Percentiles rank a stretch among this genome's conserved stretches.
Evolutionary conservation across 1,140 invertebrate genomes (phyloP).

Genomic region (Acromyrmex echinatior): DNA sequence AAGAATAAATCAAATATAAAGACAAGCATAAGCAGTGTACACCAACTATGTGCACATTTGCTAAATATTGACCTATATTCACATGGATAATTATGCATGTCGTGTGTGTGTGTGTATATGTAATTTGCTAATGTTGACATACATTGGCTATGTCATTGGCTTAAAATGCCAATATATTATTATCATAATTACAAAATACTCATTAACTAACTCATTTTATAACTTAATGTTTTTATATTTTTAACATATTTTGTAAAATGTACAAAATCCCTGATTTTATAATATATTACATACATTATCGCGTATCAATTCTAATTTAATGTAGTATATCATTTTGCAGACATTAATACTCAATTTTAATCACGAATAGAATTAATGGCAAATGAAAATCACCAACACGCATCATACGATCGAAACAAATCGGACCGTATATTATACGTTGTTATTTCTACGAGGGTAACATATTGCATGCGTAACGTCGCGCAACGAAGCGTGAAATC

Average conservation of each 20-base stretch:
- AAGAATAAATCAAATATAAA: no score
- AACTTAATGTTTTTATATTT: neutral
- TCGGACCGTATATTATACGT: conserved; percentile 1
- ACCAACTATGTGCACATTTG: no score
- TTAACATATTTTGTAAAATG: neutral
- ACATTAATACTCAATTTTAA: conserved; percentile 19
- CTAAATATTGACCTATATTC: no score
- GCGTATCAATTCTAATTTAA: neutral
- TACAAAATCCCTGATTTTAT: neutral
- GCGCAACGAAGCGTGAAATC: conserved; percentile 37
- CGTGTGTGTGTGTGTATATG: no score
- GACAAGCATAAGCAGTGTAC: no score
- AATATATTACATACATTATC: neutral
- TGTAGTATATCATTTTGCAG: neutral
- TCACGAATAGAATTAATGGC: conserved; percentile 14
- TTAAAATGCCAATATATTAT: neutral
- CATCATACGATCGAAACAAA: conserved; percentile 12
- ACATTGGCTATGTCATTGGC: no score
- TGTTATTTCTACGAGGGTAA: conserved; percentile 27
- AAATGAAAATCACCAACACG: conserved; percentile 7
- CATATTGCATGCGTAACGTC: conserved; percentile 2
- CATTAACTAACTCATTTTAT: neutral
- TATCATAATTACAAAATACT: neutral
- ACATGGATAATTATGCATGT: no score
- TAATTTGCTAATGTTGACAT: no score